Percentiles rank a stretch among this genome's conserved stretches.
These are phyloP conservation scores for Cryptus armator DNA, from an alignment of 2,888 invertebrate genomes.

Conservation along the genomic window DNA sequence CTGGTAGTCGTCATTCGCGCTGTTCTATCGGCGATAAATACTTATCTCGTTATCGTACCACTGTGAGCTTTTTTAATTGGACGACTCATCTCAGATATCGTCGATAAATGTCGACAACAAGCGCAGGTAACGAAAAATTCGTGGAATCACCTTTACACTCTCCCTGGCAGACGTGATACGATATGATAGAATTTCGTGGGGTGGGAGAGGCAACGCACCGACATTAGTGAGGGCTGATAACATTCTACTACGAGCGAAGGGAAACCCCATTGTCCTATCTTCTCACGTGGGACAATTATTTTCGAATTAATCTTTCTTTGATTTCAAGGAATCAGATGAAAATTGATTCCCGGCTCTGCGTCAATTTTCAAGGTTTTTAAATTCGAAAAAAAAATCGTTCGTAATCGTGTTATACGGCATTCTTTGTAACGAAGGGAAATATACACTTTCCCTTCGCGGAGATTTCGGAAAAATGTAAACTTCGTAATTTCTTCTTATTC, in stretches of 20 bases:
- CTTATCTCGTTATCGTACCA: slow-evolving; percentile 78
- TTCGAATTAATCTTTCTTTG: not conserved
- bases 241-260: not conserved
- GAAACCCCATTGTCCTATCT: not conserved
- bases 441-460: too few species aligned
- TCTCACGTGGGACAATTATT: not conserved
- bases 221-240: slow-evolving; percentile 2
- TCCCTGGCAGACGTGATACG: not conserved
- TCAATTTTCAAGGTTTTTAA: not conserved
- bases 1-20: slow-evolving; percentile 61
- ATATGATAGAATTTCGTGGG: not conserved
- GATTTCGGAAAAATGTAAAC: too few species aligned
- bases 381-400: not conserved
- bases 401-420: too few species aligned
- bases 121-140: slow-evolving; percentile 65
- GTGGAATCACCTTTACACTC: slow-evolving; percentile 43
- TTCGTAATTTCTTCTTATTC: too few species aligned
- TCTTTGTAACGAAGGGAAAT: too few species aligned
- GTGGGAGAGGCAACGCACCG: not conserved
- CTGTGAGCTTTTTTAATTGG: slow-evolving; percentile 76
- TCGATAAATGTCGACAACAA: slow-evolving; percentile 69
- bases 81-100: slow-evolving; percentile 76
- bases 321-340: not conserved
- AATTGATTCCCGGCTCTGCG: not conserved
- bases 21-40: slow-evolving; percentile 76